Percentiles rank a stretch among this genome's conserved stretches.
Evolutionary conservation across 35 echinoderm and acorn worm genomes (phyloP).

Genomic region (Ptychodera flava): DNA sequence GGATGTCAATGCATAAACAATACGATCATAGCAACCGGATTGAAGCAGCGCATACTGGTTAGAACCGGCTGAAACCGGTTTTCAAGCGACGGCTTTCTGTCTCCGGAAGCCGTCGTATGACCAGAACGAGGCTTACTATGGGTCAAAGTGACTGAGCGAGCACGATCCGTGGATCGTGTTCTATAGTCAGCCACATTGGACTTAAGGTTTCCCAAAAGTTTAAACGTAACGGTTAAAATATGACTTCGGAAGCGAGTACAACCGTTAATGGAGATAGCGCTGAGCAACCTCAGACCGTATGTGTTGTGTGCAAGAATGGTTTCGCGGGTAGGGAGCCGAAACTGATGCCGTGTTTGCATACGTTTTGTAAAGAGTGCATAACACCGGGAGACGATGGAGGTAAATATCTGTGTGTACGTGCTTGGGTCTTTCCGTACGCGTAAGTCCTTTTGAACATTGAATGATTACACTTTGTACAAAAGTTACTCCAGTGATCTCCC

Average conservation of each 20-base stretch:
- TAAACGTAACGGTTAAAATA: background rate
- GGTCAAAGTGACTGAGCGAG: background rate
- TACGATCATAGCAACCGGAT: background rate
- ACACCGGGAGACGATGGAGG: background rate
- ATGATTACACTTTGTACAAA: too few relatives aligned
- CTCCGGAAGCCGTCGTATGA: background rate
- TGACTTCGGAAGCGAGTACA: background rate
- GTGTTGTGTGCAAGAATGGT: constrained; percentile 59
- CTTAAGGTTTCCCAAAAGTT: background rate
- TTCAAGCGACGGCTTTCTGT: background rate
- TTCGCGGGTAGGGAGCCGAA: constrained; percentile 53
- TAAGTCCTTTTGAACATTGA: too few relatives aligned
- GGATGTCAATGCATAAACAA: background rate
- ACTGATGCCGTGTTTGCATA: constrained; percentile 86
- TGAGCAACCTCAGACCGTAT: background rate
- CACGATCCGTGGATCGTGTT: background rate
- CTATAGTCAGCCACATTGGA: background rate
- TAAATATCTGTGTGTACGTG: too few relatives aligned
- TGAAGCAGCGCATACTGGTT: background rate
- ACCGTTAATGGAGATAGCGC: background rate
- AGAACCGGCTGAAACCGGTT: background rate
- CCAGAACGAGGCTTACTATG: background rate
- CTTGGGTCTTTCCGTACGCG: too few relatives aligned
- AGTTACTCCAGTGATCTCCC: too few relatives aligned
- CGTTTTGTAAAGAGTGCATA: constrained; percentile 75